Evolutionary conservation across 2,797 vertebrate genomes (phyloP), one percentile per base, ranked within the genome.

Genomic region (Toxotes lorentzi): DNA sequence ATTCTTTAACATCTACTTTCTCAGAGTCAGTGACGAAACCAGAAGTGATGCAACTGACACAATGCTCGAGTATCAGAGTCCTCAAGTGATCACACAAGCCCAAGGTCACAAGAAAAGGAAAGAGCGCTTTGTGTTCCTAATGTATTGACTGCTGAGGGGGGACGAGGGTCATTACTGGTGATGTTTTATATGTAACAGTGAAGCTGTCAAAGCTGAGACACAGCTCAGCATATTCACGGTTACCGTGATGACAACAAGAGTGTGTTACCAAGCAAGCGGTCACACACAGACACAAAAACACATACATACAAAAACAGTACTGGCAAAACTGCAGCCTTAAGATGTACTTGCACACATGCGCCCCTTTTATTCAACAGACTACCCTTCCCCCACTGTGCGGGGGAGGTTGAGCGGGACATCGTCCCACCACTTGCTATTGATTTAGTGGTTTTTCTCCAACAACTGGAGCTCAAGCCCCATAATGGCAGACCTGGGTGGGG

Each of bases 381-480:
- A 16, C 77, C 84, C 84, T 34, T 87, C 84, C 65, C 70, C 80
- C 69, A 69, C 54, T 5, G 14, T n/a, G 60, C 1, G 70, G 59
- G 62, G 66, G 63, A 30, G 73, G 64, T 57, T 24, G 34, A 66
- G 40, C 69, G 63, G 54, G 71, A 82, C 56, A 61, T 63, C 35
- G 34, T 62, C 59, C 79, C 59, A 40, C 32, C 48, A 41, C 35
- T 83, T 56, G 56, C 72, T 56, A 56, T 76, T 57, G 41, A 75
- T 68, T 76, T 43, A 73, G 57, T 78, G 67, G 24, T 48, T 43
- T 68, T 65, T 76, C 68, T 64, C 47, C 71, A 57, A 54, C 61
- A 74, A 70, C 73, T 69, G 70, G 70, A 74, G 45, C 60, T 58
- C 68, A 48, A 56, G 53, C 38, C 51, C n/a, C 19, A 50, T 40